Base-by-base conservation (phyloP, 2,113 vertebrate genomes). In the Brachyhypopomus gauderio region DNA sequence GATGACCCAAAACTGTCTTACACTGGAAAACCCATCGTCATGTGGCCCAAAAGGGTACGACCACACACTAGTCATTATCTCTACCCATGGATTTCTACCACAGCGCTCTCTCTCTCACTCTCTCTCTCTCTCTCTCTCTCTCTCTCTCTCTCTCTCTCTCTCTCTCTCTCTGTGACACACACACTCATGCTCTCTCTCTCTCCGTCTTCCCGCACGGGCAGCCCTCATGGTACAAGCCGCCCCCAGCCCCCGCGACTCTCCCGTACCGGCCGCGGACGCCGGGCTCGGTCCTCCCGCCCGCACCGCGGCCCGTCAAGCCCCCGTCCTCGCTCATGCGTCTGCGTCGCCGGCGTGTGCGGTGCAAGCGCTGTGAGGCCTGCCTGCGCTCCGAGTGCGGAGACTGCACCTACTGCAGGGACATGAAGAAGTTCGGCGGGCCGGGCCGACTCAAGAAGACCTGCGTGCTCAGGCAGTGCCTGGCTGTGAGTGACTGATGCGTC, bases 401-500 rank as follows among this genome's bases (percentile, higher is more conserved):
- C 76, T 99, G 97, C 90, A 95, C 95, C 87, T 98, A 94, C 88
- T 98, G 97, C 91, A 94, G 93, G 20, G 96, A 98, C 91, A 98
- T 98, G 96, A 96, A 96, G 92, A 98, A 97, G 87, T 97, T 97
- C 16, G 97, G 97, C 0, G 97, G 97, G 0, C 95, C 97, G 4
- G 97, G 97, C 11, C 94, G 96, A 34, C 96, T 98, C 93, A 98
- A 98, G 90, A 96, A 98, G 91, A 93, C 95, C 84, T 98, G 97
- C 38, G 84, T 97, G 59, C 94, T 95, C 85, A 93, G 97, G 84
- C 97, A 98, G 83, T 98, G 97, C 92, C 90, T 97, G 30, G 88
- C 94, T 83, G 97, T 98, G 88, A 96, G 96, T 95, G 45, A 12
- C 8, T 11, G 9, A 1, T 52, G 45, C 45, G 9, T 7, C 45